Evolutionary conservation across 2,888 invertebrate genomes (phyloP), one percentile per base, ranked within the genome.

Genomic region (Lapara coniferarum): DNA sequence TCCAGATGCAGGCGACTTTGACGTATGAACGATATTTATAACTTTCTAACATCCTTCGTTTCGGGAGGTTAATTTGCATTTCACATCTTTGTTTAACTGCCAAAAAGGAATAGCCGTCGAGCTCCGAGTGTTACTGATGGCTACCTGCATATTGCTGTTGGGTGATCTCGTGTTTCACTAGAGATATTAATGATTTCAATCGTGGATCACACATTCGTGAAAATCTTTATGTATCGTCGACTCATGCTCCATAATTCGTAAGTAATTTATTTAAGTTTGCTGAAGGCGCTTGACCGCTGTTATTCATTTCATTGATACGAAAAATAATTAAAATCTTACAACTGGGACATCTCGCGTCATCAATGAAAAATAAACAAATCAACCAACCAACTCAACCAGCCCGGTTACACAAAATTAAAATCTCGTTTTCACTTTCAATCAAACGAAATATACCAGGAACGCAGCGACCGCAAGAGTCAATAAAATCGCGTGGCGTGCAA

Each of bases 1-100:
- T 91, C 92, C 94, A 92, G 93, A 93, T 94, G 94, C 88, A 86
- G 85, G 85, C 81, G 94, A 94, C 94, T 94, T 91, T 94, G 94
- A 94, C 90, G 92, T 93, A 94, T 94, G 88, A 89, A 82, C 80
- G 88, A 88, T 91, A 94, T 94, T 94, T 89, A 89, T 94, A 91
- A 90, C 87, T 72, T 79, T 79, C 82, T 93, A 91, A 89, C 86
- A 72, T 80, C 79, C 81, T 79, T 73, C 77, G 77, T 73, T 80
- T 83, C 81, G 81, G 81, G 81, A 81, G 46, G 49, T 63, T 63
- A 49, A 63, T 84, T 81, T 73, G 73, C 74, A 81, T 81, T 77
- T 66, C 53, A 72, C 77, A 74, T 75, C 77, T 77, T 49, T 63
- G 63, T 59, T 46, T 46, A 44, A 46, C 63, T 49, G 63, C 63